phyloP scores from a whole-genome alignment of 2,888 invertebrate species.

The Melitaea athalia region DNA sequence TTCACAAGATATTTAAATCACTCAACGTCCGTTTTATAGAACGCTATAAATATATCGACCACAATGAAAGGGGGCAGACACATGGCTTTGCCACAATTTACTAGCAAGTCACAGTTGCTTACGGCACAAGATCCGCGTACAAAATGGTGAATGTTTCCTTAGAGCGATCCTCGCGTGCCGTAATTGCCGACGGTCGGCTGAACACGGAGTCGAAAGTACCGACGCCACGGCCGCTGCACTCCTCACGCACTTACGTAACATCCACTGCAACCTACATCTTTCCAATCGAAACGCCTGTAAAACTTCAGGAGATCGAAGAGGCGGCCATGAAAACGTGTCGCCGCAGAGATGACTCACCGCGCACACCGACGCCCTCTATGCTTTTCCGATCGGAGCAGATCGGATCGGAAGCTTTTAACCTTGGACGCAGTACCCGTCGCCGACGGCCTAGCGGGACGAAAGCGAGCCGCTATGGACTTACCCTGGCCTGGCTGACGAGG shows the following conservation, averaged over 20 bases:
- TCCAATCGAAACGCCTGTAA: conserved; percentile 53
- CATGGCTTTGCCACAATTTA: conserved; percentile 47
- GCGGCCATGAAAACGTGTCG: conserved; percentile 78
- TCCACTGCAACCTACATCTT: conserved; percentile 70
- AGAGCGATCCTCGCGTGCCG: conserved; percentile 74
- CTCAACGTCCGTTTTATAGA: conserved; percentile 49
- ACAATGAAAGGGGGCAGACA: conserved; percentile 48
- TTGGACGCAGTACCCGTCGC: conserved; percentile 56
- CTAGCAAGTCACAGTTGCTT: conserved; percentile 45
- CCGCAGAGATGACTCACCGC: conserved; percentile 79
- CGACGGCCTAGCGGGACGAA: conserved; percentile 40
- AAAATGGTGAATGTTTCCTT: conserved; percentile 80
- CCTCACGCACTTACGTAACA: conserved; percentile 74
- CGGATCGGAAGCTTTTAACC: conserved; percentile 57
- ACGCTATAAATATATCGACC: conserved; percentile 45
- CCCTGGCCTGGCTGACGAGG: conserved; percentile 61
- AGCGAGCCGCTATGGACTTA: conserved; percentile 59
- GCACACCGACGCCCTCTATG: conserved; percentile 64
- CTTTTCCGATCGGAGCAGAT: conserved; percentile 57
- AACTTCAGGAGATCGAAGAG: conserved; percentile 65
- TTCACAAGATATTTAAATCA: conserved; percentile 57
- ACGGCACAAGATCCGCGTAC: conserved; percentile 61
- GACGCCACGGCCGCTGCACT: conserved; percentile 69
- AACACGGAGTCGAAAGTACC: conserved; percentile 68
- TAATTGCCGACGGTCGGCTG: conserved; percentile 70